Evolutionary conservation across 2,113 vertebrate genomes (phyloP).

Genomic region (Zonotrichia leucophrys): DNA sequence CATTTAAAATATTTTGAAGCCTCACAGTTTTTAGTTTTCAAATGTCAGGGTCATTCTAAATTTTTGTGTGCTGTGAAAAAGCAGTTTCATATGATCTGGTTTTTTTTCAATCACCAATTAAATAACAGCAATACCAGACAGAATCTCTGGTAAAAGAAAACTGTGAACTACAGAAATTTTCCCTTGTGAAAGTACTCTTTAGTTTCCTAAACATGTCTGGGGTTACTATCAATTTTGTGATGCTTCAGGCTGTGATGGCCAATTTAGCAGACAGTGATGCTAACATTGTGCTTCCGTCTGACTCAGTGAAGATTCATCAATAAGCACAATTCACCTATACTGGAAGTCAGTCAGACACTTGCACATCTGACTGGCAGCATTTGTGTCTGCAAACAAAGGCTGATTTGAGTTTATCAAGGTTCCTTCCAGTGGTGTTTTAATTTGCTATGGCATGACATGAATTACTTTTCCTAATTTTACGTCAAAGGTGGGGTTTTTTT

Average conservation of each 20-base stretch:
- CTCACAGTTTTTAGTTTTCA: not conserved
- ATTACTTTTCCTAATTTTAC: not conserved
- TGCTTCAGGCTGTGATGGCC: not conserved
- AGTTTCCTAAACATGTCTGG: not conserved
- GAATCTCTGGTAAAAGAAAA: not conserved
- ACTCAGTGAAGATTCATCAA: not conserved
- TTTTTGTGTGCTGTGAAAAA: not conserved
- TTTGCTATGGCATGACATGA: not conserved
- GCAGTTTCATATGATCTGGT: not conserved
- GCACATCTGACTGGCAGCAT: not conserved
- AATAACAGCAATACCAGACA: not conserved
- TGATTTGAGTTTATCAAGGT: not conserved
- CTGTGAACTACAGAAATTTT: not conserved
- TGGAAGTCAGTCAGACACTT: not conserved
- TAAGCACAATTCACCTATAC: not conserved
- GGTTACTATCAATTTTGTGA: not conserved
- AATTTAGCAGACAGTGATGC: not conserved
- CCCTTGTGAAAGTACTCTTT: not conserved
- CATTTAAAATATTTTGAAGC: not conserved
- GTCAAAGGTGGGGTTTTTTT: not conserved
- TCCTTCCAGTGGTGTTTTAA: not conserved
- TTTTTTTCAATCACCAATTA: not conserved
- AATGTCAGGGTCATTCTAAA: not conserved
- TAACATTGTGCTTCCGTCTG: not conserved
- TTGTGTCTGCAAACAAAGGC: not conserved